Conservation (phyloP, 2,797 vertebrate genomes). For the Saxicola maurus region DNA sequence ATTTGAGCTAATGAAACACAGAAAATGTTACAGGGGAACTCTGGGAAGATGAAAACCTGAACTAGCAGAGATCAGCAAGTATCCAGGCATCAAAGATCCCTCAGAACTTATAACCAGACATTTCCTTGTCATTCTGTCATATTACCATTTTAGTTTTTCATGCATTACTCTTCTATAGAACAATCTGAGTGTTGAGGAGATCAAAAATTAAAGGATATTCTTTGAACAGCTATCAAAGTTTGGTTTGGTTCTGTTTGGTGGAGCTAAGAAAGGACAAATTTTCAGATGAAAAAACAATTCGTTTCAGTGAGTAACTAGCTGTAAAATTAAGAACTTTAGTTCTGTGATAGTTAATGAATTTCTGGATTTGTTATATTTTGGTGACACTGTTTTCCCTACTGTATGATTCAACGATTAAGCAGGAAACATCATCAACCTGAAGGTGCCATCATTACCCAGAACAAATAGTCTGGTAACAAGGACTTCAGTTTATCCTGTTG, state of each 20-base stretch:
- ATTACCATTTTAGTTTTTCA: background rate
- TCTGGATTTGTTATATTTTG: background rate
- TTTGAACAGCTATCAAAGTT: background rate
- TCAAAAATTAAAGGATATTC: background rate
- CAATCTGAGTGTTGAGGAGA: background rate
- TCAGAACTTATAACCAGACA: background rate
- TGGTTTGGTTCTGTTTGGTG: background rate
- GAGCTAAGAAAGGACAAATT: background rate
- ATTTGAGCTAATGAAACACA: background rate
- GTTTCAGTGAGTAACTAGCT: background rate
- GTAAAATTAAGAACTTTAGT: background rate
- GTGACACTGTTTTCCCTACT: background rate
- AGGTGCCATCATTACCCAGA: background rate
- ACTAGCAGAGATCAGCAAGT: background rate
- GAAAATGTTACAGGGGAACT: background rate
- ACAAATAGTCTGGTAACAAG: background rate
- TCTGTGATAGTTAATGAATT: background rate
- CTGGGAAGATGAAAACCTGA: background rate
- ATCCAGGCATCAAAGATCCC: background rate
- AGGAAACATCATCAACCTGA: background rate
- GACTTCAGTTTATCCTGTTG: background rate
- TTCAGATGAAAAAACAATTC: background rate
- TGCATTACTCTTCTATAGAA: background rate
- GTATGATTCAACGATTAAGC: background rate
- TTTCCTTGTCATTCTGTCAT: background rate